phyloP scores from a whole-genome alignment of 2,888 invertebrate species.

The Ophraella communa region DNA sequence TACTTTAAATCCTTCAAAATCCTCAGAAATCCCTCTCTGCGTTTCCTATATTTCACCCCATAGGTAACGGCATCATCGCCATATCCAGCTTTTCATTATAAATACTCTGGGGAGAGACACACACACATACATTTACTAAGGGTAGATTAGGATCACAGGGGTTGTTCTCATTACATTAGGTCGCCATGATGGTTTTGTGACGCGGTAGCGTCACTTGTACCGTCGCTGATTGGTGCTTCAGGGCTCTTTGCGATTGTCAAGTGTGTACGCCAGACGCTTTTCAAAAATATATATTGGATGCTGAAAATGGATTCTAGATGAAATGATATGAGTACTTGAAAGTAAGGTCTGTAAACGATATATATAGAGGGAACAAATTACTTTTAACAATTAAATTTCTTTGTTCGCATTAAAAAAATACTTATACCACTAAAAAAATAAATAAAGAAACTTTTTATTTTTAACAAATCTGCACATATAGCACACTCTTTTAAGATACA shows the following conservation, averaged over 20 bases:
- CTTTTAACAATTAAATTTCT: neutral
- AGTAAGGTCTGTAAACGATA: neutral
- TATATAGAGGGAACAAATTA: neutral
- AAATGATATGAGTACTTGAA: conserved; percentile 3
- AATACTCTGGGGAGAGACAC: conserved; percentile 29
- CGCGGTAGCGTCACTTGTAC: conserved; percentile 38
- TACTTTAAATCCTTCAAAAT: conserved; percentile 2
- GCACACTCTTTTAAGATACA: too few relatives aligned
- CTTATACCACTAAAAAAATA: too few relatives aligned
- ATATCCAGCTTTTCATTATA: conserved; percentile 23
- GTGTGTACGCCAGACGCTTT: conserved; percentile 15
- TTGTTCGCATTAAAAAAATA: too few relatives aligned
- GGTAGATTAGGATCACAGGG: conserved; percentile 32
- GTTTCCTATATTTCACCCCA: conserved; percentile 14
- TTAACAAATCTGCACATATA: too few relatives aligned
- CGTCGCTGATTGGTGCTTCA: conserved; percentile 40
- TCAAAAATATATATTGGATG: conserved; percentile 8
- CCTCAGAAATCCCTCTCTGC: conserved; percentile 3
- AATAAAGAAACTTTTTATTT: too few relatives aligned
- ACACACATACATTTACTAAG: conserved; percentile 13
- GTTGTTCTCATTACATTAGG: conserved; percentile 47
- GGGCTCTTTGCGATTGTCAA: conserved; percentile 25
- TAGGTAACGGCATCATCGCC: conserved; percentile 18
- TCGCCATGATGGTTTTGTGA: conserved; percentile 48
- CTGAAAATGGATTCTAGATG: conserved; percentile 5